These are phyloP conservation scores for Mythimna pallens DNA, from an alignment of 2,888 invertebrate species.

Conservation along the genomic window DNA sequence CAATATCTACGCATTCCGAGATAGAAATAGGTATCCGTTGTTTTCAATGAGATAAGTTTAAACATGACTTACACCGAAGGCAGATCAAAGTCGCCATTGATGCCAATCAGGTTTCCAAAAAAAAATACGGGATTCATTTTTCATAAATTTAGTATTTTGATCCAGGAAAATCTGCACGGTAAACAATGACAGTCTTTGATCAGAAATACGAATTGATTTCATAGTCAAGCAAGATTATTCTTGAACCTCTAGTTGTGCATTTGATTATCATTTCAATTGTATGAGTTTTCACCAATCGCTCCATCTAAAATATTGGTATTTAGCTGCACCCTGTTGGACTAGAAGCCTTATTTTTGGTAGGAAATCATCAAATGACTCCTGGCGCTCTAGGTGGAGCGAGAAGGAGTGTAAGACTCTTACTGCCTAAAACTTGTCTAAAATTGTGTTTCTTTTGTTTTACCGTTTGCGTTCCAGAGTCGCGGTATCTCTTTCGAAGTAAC, in stretches of 20 bases:
- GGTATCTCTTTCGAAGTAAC: too few relatives aligned
- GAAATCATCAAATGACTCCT: too few relatives aligned
- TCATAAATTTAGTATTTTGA: not conserved
- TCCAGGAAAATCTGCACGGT: not conserved
- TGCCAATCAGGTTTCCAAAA: constrained; percentile 24
- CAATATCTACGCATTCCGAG: not conserved
- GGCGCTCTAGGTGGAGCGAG: too few relatives aligned
- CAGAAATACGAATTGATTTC: not conserved
- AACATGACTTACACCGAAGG: constrained; percentile 3
- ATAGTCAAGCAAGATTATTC: not conserved
- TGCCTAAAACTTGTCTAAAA: too few relatives aligned
- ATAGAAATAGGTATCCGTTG: not conserved
- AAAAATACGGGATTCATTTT: not conserved
- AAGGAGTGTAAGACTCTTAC: too few relatives aligned
- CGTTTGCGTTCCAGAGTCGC: too few relatives aligned
- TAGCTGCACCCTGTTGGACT: not conserved
- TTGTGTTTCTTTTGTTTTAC: too few relatives aligned
- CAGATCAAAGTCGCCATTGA: constrained; percentile 24
- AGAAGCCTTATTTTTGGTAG: too few relatives aligned
- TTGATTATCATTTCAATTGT: not conserved
- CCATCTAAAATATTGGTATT: not conserved
- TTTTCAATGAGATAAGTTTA: not conserved
- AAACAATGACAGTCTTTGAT: constrained; percentile 17
- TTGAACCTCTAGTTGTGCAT: not conserved
- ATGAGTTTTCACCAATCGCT: not conserved